These are phyloP conservation scores for Stenodema calcarata DNA, from an alignment of 2,888 invertebrate species.

Conservation along the genomic window DNA sequence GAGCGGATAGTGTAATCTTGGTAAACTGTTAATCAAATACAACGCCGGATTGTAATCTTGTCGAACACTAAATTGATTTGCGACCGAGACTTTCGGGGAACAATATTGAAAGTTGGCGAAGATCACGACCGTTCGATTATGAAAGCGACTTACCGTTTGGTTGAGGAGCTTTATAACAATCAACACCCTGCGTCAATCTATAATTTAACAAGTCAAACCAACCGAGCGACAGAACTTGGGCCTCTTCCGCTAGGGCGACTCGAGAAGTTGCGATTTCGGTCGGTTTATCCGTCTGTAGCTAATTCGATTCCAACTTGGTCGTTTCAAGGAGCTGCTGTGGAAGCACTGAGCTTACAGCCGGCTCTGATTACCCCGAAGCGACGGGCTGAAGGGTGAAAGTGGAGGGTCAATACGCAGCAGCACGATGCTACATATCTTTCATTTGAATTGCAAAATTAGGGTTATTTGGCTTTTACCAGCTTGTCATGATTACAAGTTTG, in stretches of 20 bases:
- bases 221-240: not conserved
- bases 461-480: too few species aligned
- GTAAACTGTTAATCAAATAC: too few species aligned
- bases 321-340: not conserved
- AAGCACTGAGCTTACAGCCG: not conserved
- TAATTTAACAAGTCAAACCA: not conserved
- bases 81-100: too few species aligned
- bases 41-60: too few species aligned
- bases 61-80: too few species aligned
- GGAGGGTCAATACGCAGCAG: not conserved
- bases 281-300: not conserved
- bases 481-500: too few species aligned
- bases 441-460: too few species aligned
- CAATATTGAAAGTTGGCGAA: too few species aligned
- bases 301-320: not conserved
- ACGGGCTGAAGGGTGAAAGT: not conserved
- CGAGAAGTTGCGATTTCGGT: constrained; percentile 2
- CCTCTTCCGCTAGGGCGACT: not conserved
- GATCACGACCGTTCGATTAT: not conserved
- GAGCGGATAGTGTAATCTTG: too few species aligned
- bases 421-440: too few species aligned
- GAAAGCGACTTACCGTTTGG: not conserved
- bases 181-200: not conserved
- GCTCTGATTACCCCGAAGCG: not conserved
- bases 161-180: not conserved